Evolutionary conservation across 2,888 invertebrate genomes (phyloP).

Genomic region (Chorisops tibialis): DNA sequence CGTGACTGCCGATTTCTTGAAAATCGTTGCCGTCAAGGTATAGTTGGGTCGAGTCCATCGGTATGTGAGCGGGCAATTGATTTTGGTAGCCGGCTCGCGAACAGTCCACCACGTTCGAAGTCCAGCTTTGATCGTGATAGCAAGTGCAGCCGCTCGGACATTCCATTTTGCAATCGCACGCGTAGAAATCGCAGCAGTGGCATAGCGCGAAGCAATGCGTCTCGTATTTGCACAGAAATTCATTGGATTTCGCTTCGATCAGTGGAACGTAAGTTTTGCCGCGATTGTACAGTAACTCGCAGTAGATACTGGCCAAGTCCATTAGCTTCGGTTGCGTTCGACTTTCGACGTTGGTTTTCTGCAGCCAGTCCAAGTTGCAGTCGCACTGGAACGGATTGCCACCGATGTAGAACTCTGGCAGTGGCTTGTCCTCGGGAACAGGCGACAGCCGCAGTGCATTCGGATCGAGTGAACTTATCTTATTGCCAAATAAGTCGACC

Average conservation of each 20-base stretch:
- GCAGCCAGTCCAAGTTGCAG: slow-evolving; percentile 94
- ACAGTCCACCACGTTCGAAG: slow-evolving; percentile 89
- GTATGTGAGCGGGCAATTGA: slow-evolving; percentile 80
- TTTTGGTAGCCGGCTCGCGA: slow-evolving; percentile 74
- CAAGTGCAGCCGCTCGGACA: slow-evolving; percentile 92
- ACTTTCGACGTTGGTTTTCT: slow-evolving; percentile 80
- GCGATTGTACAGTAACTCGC: slow-evolving; percentile 80
- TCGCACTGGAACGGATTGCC: slow-evolving; percentile 93
- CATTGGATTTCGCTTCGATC: slow-evolving; percentile 80
- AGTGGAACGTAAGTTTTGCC: slow-evolving; percentile 80
- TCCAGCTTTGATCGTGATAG: slow-evolving; percentile 92
- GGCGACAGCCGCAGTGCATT: slow-evolving; percentile 81
- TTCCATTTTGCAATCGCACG: slow-evolving; percentile 96
- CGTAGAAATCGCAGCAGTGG: slow-evolving; percentile 95
- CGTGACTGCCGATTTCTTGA: slow-evolving; percentile 80
- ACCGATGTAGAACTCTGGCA: slow-evolving; percentile 89
- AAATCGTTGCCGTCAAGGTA: slow-evolving; percentile 90
- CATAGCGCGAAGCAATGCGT: slow-evolving; percentile 92
- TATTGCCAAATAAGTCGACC: slow-evolving; percentile 89
- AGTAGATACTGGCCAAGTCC: slow-evolving; percentile 86
- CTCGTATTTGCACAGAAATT: slow-evolving; percentile 89
- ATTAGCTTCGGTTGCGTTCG: slow-evolving; percentile 84
- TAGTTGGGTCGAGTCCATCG: slow-evolving; percentile 94
- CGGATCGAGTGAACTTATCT: slow-evolving; percentile 84
- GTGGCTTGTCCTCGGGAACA: slow-evolving; percentile 69